Percentiles rank a stretch among this genome's conserved stretches.
These are phyloP conservation scores for Pinctada fucata DNA, from an alignment of 2,888 invertebrate species.

Conservation along the genomic window DNA sequence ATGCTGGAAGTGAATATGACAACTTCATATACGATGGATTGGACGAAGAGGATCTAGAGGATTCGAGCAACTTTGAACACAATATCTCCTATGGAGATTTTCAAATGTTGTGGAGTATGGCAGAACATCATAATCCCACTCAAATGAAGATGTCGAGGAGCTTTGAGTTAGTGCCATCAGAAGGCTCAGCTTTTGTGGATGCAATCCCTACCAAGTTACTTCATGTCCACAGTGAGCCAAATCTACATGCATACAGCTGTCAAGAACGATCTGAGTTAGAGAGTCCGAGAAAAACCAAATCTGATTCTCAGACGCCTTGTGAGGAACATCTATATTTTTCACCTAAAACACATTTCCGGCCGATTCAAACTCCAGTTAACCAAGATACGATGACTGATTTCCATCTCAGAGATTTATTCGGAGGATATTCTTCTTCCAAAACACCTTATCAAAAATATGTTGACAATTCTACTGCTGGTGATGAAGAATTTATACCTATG, in stretches of 20 bases:
- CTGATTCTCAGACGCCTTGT: slow-evolving; percentile 44
- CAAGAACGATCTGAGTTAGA: slow-evolving; percentile 43
- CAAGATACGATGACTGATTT: slow-evolving; percentile 24
- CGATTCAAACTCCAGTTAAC: slow-evolving; percentile 80
- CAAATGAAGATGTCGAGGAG: slow-evolving; percentile 55
- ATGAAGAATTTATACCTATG: slow-evolving; percentile 81
- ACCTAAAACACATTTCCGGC: slow-evolving; percentile 89
- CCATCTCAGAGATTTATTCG: slow-evolving; percentile 58
- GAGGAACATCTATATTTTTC: slow-evolving; percentile 86
- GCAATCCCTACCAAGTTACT: slow-evolving; percentile 58
- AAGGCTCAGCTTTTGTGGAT: slow-evolving; percentile 67
- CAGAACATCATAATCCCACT: slow-evolving; percentile 30
- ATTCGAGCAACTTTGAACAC: slow-evolving; percentile 39
- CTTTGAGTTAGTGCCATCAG: slow-evolving; percentile 66
- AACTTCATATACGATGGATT: slow-evolving; percentile 30
- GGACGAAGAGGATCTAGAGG: slow-evolving; percentile 24
- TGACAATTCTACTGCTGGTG: slow-evolving; percentile 42
- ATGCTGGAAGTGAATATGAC: slow-evolving; percentile 38
- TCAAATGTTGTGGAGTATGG: slow-evolving; percentile 39
- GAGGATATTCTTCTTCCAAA: slow-evolving; percentile 54
- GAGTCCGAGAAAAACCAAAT: slow-evolving; percentile 59
- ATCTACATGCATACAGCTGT: slow-evolving; percentile 44
- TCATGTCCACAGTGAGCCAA: slow-evolving; percentile 68
- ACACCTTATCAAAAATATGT: slow-evolving; percentile 57
- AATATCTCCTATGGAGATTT: slow-evolving; percentile 56